Evolutionary conservation across 2,888 invertebrate species (phyloP).

Genomic region (Ennomos quercinarius): DNA sequence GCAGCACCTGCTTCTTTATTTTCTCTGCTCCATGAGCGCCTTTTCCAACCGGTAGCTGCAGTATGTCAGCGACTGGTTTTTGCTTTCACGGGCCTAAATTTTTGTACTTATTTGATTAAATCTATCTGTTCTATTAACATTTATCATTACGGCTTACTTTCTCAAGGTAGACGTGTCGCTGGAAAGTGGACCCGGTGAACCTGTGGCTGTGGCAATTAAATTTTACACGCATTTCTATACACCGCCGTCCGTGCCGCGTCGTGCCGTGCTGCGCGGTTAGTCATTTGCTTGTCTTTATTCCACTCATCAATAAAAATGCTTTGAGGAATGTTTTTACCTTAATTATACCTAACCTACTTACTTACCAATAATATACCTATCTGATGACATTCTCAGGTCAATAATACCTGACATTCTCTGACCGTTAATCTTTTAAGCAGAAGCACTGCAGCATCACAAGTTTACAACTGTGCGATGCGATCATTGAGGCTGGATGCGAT

Average conservation of each 20-base stretch:
- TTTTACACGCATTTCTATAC: slow-evolving; percentile 39
- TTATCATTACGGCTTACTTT: slow-evolving; percentile 20
- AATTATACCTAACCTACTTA: no score
- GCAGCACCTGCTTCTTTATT: no score
- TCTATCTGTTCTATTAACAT: slow-evolving; percentile 25
- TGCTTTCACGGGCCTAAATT: slow-evolving; percentile 21
- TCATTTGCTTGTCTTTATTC: slow-evolving; percentile 8
- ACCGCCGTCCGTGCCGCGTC: neutral
- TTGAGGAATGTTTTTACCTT: no score
- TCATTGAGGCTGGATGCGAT: no score
- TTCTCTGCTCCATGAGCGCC: no score
- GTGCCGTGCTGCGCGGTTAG: slow-evolving; percentile 8
- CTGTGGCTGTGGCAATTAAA: slow-evolving; percentile 33
- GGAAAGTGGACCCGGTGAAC: slow-evolving; percentile 40
- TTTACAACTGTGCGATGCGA: no score
- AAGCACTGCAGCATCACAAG: no score
- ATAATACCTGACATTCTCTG: no score
- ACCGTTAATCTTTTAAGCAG: no score
- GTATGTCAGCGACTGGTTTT: slow-evolving; percentile 11
- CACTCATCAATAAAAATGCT: no score
- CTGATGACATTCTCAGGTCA: no score
- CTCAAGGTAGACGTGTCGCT: slow-evolving; percentile 29
- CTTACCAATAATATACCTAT: no score
- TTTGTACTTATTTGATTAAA: slow-evolving; percentile 24
- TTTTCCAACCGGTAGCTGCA: neutral